Conservation (phyloP, 2,888 invertebrate genomes). For the Eumerus sabulonum region DNA sequence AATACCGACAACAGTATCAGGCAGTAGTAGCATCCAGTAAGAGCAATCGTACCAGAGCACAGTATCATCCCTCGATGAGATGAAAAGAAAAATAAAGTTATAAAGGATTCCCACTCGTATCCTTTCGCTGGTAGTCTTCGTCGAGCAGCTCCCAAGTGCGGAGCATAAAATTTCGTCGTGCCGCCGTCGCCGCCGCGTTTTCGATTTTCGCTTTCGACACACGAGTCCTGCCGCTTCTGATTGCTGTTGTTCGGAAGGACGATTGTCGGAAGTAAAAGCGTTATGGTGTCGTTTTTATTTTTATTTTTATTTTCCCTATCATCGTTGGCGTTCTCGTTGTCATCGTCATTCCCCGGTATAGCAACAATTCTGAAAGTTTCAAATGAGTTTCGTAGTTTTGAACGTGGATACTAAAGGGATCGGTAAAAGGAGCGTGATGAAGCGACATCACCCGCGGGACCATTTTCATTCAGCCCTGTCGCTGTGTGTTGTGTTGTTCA, state of each 20-base stretch:
- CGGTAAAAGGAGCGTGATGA: constrained; percentile 29
- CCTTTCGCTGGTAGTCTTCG: constrained; percentile 66
- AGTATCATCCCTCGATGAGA: constrained; percentile 59
- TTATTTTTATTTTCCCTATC: too few relatives aligned
- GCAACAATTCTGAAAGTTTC: too few relatives aligned
- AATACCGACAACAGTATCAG: constrained; percentile 42
- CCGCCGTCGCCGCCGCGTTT: constrained; percentile 31
- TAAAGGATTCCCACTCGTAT: constrained; percentile 66
- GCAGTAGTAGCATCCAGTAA: constrained; percentile 33
- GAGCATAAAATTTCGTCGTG: constrained; percentile 50
- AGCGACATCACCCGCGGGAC: constrained; percentile 34
- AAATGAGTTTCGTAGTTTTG: constrained; percentile 52
- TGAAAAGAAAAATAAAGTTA: constrained; percentile 61
- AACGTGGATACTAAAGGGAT: constrained; percentile 1
- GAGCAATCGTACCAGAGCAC: too few relatives aligned
- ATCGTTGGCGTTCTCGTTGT: too few relatives aligned
- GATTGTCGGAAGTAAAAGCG: constrained; percentile 2
- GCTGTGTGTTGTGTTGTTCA: constrained; percentile 49
- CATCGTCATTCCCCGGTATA: constrained; percentile 24
- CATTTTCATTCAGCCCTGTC: constrained; percentile 42
- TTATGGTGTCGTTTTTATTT: constrained; percentile 44
- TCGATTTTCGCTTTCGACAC: too few relatives aligned
- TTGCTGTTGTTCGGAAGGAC: too few relatives aligned
- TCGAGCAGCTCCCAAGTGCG: constrained; percentile 65
- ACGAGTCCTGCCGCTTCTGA: too few relatives aligned